Evolutionary conservation across 2,888 invertebrate species (phyloP).

Genomic region (Platycheirus rosarum): DNA sequence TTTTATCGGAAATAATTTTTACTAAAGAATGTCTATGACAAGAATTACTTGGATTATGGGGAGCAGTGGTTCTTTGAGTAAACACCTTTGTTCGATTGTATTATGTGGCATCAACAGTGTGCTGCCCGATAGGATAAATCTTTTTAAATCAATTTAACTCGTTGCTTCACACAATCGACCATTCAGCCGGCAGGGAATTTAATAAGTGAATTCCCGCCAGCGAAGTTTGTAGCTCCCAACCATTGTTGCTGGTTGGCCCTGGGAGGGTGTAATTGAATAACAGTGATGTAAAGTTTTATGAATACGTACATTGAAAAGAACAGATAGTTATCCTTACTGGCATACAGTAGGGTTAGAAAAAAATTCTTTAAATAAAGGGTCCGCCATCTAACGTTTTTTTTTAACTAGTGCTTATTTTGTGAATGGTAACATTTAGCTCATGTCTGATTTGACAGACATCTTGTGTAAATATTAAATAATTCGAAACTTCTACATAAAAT

Average conservation of each 20-base stretch:
- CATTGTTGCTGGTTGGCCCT: slow-evolving; percentile 46
- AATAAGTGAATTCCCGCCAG: slow-evolving; percentile 59
- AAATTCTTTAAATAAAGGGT: too few relatives aligned
- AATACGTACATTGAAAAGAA: slow-evolving; percentile 18
- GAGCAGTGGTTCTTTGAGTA: slow-evolving; percentile 18
- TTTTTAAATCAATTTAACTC: slow-evolving; percentile 65
- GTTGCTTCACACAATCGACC: slow-evolving; percentile 42
- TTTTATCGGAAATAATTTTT: slow-evolving; percentile 50
- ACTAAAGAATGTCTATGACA: slow-evolving; percentile 9
- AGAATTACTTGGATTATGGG: not conserved
- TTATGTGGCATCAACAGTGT: slow-evolving; percentile 41
- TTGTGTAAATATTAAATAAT: too few relatives aligned
- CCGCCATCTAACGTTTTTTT: too few relatives aligned
- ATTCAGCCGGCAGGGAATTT: slow-evolving; percentile 48
- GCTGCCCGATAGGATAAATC: slow-evolving; percentile 59
- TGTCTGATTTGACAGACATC: too few relatives aligned
- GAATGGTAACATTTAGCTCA: too few relatives aligned
- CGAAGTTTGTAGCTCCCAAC: not conserved
- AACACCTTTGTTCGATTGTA: slow-evolving; percentile 63
- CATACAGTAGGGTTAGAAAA: slow-evolving; percentile 24
- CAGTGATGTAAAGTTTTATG: slow-evolving; percentile 48
- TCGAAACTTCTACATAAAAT: too few relatives aligned
- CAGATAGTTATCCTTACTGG: slow-evolving; percentile 5
- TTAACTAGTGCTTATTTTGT: too few relatives aligned
- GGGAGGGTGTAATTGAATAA: slow-evolving; percentile 65